phyloP scores from a whole-genome alignment of 2,113 vertebrate genomes.

The Phocoena sinus region DNA sequence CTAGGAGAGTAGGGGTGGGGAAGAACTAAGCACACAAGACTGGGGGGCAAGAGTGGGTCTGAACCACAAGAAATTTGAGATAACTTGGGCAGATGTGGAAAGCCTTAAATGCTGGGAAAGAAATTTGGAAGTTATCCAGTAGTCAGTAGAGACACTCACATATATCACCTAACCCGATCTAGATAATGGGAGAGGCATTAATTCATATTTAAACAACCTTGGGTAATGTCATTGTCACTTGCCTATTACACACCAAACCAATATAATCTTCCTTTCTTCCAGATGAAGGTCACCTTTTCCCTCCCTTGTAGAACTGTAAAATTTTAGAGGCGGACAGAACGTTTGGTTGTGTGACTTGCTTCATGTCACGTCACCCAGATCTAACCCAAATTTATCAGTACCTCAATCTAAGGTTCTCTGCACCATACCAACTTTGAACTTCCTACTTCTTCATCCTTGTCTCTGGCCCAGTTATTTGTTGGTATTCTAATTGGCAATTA shows the following conservation, averaged over 20 bases:
- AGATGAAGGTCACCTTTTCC: neutral
- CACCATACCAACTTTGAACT: slow-evolving; percentile 14
- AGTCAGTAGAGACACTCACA: neutral
- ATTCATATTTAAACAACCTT: slow-evolving; percentile 60
- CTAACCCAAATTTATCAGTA: neutral
- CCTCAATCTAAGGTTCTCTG: neutral
- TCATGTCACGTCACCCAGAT: neutral
- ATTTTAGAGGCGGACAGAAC: neutral
- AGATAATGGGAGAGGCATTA: slow-evolving; percentile 29
- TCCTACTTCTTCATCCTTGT: slow-evolving; percentile 17
- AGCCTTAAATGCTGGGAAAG: slow-evolving; percentile 14
- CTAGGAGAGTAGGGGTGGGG: neutral
- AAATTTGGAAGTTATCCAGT: slow-evolving; percentile 37
- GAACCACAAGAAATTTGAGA: neutral
- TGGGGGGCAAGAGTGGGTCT: neutral
- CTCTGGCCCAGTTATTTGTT: slow-evolving; percentile 48
- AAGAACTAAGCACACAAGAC: neutral
- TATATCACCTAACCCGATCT: neutral
- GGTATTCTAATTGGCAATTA: slow-evolving; percentile 15
- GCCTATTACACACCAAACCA: neutral
- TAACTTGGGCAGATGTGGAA: slow-evolving; percentile 21
- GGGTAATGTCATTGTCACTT: slow-evolving; percentile 14
- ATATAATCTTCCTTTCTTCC: neutral
- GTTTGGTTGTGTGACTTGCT: neutral
- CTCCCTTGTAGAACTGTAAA: neutral